phyloP scores from a whole-genome alignment of 1,140 invertebrate genomes.

The Maniola jurtina region DNA sequence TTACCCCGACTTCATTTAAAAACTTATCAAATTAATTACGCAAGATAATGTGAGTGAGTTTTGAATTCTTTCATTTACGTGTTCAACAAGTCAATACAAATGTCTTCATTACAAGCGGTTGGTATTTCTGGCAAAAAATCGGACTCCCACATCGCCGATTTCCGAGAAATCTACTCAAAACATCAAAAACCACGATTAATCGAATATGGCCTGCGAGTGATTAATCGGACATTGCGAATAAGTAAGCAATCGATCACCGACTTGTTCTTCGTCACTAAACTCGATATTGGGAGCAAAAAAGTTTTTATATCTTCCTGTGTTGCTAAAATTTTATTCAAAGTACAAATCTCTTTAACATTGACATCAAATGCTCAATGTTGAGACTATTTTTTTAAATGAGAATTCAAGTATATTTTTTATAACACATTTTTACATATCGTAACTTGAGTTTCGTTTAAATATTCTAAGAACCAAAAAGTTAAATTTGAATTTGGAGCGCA shows the following conservation, averaged over 20 bases:
- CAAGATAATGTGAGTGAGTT: conserved; percentile 36
- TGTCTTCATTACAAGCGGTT: conserved; percentile 61
- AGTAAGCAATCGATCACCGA: conserved; percentile 53
- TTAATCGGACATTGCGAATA: conserved; percentile 55
- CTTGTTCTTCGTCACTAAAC: conserved; percentile 45
- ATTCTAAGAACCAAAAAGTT: too few relatives aligned
- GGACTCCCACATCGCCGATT: conserved; percentile 67
- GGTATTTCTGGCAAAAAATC: conserved; percentile 48
- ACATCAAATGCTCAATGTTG: too few relatives aligned
- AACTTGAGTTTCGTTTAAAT: too few relatives aligned
- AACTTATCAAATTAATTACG: conserved; percentile 33
- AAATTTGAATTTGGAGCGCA: too few relatives aligned
- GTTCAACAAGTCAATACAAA: conserved; percentile 55
- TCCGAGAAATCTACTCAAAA: conserved; percentile 67
- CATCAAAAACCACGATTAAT: conserved; percentile 60
- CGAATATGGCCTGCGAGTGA: conserved; percentile 56
- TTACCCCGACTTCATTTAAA: conserved; percentile 14
- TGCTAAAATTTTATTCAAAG: conserved; percentile 22
- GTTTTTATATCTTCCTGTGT: conserved; percentile 19
- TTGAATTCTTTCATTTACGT: conserved; percentile 46
- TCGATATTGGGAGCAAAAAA: conserved; percentile 26
- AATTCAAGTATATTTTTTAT: too few relatives aligned
- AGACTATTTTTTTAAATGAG: too few relatives aligned
- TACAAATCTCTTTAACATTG: not conserved
- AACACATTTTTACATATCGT: too few relatives aligned